Conservation (phyloP, 2,888 invertebrate species). For the Acheta domesticus region DNA sequence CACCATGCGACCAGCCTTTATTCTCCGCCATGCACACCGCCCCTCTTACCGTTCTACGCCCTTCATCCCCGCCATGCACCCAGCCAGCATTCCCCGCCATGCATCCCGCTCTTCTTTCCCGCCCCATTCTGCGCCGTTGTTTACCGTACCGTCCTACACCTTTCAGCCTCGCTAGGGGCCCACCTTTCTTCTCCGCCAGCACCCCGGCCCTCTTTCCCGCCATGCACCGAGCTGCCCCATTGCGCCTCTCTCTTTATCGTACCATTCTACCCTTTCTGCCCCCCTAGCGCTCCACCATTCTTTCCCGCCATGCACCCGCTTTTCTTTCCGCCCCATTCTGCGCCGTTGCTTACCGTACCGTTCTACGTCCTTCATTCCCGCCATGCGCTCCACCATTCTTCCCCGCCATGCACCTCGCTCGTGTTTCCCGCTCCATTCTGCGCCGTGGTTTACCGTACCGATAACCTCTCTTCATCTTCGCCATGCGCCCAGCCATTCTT, state of each 20-base stretch:
- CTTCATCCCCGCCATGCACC: too few species aligned
- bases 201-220: not conserved
- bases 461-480: too few species aligned
- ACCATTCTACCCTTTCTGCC: not conserved
- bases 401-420: slow-evolving; percentile 29
- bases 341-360: not conserved
- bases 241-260: not conserved
- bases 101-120: too few species aligned
- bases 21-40: slow-evolving; percentile 20
- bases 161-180: too few species aligned
- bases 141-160: too few species aligned
- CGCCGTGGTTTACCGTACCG: too few species aligned
- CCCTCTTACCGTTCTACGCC: slow-evolving; percentile 32
- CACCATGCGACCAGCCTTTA: not conserved
- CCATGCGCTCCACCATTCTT: not conserved
- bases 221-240: too few species aligned
- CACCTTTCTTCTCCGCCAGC: not conserved
- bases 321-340: not conserved
- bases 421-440: slow-evolving; percentile 26
- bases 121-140: too few species aligned
- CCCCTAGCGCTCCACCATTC: slow-evolving; percentile 23
- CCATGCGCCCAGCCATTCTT: not conserved
- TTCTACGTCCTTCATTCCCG: not conserved
- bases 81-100: too few species aligned
- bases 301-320: not conserved